phyloP scores from a whole-genome alignment of 2,113 vertebrate genomes.

The Pteruthius melanotis region DNA sequence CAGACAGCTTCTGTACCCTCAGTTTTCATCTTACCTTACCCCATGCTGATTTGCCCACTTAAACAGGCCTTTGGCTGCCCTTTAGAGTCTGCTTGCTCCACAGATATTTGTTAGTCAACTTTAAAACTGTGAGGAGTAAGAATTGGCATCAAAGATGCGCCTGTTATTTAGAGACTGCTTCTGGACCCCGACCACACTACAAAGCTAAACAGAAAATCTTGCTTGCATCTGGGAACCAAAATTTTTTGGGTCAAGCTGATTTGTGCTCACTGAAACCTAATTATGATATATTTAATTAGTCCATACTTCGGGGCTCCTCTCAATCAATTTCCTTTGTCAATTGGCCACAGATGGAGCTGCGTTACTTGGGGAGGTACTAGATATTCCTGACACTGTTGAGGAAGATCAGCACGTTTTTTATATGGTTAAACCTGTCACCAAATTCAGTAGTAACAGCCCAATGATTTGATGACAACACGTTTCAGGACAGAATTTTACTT shows the following conservation, averaged over 20 bases:
- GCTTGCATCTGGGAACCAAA: conserved; percentile 13
- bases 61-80: neutral
- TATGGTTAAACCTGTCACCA: neutral
- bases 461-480: neutral
- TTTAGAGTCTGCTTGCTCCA: neutral
- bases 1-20: neutral
- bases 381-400: neutral
- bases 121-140: neutral
- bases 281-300: conserved; percentile 49
- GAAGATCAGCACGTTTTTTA: neutral
- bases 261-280: conserved; percentile 46
- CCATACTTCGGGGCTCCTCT: conserved; percentile 33
- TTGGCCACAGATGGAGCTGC: neutral
- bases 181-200: neutral
- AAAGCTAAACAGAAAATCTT: conserved; percentile 35
- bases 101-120: neutral
- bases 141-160: neutral
- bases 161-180: neutral
- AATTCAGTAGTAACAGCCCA: neutral
- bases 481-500: neutral
- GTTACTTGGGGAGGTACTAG: neutral
- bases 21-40: neutral
- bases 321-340: conserved; percentile 24
- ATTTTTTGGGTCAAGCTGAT: conserved; percentile 48
- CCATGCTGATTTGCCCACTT: neutral